Evolutionary conservation across 1,140 invertebrate genomes (phyloP).

Genomic region (Laupala kohalensis): DNA sequence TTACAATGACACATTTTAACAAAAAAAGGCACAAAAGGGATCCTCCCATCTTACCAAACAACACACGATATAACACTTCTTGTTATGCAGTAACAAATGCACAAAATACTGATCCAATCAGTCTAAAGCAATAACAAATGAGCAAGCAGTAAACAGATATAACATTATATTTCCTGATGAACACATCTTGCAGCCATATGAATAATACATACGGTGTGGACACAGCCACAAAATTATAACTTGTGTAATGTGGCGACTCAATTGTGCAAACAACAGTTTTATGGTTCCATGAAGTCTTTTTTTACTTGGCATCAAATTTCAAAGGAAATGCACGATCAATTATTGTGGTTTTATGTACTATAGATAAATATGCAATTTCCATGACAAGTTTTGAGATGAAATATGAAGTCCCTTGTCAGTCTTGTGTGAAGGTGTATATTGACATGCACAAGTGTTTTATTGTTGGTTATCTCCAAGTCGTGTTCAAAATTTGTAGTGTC

Average conservation of each 20-base stretch:
- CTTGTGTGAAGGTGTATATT: background rate
- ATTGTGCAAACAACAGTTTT: background rate
- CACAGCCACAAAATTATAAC: background rate
- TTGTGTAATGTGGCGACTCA: background rate
- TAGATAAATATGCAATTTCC: background rate
- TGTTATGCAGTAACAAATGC: conserved; percentile 5
- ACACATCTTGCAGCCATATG: background rate
- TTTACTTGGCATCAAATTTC: background rate
- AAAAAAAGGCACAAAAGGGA: background rate
- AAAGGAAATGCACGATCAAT: background rate
- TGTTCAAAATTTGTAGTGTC: background rate
- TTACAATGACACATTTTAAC: background rate
- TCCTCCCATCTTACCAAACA: background rate
- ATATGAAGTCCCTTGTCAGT: background rate
- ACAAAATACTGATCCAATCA: conserved; percentile 4
- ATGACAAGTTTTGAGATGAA: background rate
- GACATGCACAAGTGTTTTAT: background rate
- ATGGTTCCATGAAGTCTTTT: background rate
- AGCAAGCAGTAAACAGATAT: background rate
- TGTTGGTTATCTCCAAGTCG: background rate
- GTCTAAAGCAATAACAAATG: conserved; percentile 5
- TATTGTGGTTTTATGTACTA: background rate
- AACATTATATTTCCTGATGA: background rate
- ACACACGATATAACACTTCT: background rate
- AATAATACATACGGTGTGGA: background rate